Base-by-base conservation (phyloP, 2,113 vertebrate genomes). In the Tetrax tetrax region DNA sequence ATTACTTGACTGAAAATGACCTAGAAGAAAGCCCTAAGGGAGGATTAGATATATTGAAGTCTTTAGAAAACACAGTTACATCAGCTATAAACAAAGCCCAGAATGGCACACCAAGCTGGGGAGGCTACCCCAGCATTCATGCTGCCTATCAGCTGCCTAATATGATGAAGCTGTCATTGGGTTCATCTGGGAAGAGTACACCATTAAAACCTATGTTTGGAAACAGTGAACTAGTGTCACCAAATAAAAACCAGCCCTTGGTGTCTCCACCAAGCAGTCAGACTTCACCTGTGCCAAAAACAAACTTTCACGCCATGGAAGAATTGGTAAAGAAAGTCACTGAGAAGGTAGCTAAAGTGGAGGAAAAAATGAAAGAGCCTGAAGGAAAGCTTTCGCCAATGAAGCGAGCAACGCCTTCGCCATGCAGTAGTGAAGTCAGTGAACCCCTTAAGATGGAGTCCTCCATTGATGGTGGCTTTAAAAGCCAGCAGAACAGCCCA, bases 31-130 rank as follows among this genome's bases (percentile, higher is more conserved):
- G 99, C 70, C 99, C 99, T 54, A 99, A 99, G 95, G 99, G 99
- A 3, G 99, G 99, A 8, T 97, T 99, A 60, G 99, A 99, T 95
- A 99, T 99, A 94, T 98, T 99, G 15, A 99, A 99, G 94, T 99
- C 99, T 59, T 98, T 99, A 66, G 99, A 99, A 97, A 99, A 99
- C 97, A 99, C 99, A 2, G 99, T 99, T 90, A 99, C 99, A 2
- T 99, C 99, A 15, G 99, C 99, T 83, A 99, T 99, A 95, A 99
- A 99, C 96, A 99, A 99, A 98, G 99, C 99, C 77, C 99, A 99
- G 98, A 99, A 99, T 57, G 99, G 99, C 81, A 99, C 99, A 6
- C 99, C 99, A 10, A 99, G 99, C 96, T 99, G 99, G 99, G 99
- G 99, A 63, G 99, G 99, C 89, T 99, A 99, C 93, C 99, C 99